A percentile compares a stretch with the other conserved stretches of the same genome.
phyloP scores from a whole-genome alignment of 1,140 invertebrate species.

The Mizuhopecten yessoensis region DNA sequence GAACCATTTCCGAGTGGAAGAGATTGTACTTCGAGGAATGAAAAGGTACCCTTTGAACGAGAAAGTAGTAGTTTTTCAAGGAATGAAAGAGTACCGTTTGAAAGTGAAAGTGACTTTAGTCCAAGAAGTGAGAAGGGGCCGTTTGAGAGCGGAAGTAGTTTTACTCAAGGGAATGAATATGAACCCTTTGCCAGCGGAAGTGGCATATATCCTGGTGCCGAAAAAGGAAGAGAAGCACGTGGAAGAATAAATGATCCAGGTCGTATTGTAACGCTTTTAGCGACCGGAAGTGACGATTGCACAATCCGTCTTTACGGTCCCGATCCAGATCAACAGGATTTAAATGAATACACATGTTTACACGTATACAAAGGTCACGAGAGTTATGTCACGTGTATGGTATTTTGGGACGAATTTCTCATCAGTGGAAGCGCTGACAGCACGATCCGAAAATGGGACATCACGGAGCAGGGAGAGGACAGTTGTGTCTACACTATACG shows the following conservation, averaged over 20 bases:
- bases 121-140: not conserved
- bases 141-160: not conserved
- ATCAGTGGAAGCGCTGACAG: not conserved
- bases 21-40: too few species aligned
- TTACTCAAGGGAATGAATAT: not conserved
- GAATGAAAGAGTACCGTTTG: not conserved
- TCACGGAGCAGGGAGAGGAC: not conserved
- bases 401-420: not conserved
- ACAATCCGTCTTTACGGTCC: not conserved
- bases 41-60: too few species aligned
- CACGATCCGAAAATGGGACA: conserved; percentile 15
- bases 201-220: not conserved
- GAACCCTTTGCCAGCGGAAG: not conserved
- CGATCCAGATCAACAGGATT: not conserved
- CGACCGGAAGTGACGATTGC: conserved; percentile 23
- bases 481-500: not conserved
- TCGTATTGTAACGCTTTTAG: not conserved
- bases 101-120: not conserved
- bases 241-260: not conserved
- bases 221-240: not conserved
- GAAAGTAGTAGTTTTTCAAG: not conserved
- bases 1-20: not conserved
- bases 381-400: not conserved
- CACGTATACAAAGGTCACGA: conserved; percentile 6
- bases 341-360: not conserved